These are phyloP conservation scores for Sardinella longiceps DNA, from an alignment of 2,797 vertebrate species.

Conservation along the genomic window DNA sequence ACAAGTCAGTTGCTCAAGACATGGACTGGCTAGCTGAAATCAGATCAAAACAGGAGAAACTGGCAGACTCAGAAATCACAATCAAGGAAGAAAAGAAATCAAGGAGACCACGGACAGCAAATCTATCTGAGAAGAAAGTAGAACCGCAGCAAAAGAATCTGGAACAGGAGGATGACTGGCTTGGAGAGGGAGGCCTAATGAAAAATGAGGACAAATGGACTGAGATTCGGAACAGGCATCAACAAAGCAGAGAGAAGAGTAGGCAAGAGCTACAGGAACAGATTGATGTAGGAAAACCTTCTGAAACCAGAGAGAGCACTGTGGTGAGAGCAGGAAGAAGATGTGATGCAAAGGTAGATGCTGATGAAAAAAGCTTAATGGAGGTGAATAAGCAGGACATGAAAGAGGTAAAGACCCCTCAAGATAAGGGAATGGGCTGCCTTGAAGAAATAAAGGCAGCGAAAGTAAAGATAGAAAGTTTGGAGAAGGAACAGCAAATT, in stretches of 20 bases:
- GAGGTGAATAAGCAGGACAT: too few relatives aligned
- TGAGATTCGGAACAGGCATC: too few relatives aligned
- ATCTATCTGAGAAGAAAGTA: background rate
- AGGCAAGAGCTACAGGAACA: background rate
- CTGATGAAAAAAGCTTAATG: too few relatives aligned
- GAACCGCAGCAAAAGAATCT: background rate
- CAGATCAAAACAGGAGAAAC: too few relatives aligned
- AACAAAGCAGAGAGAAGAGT: background rate
- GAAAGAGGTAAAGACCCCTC: too few relatives aligned
- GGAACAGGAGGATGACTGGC: background rate
- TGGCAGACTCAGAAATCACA: too few relatives aligned
- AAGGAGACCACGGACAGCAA: background rate
- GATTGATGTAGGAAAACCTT: background rate
- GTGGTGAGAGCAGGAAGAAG: too few relatives aligned
- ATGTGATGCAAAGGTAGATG: too few relatives aligned
- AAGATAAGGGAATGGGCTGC: background rate
- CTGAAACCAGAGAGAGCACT: background rate
- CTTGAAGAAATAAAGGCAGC: background rate
- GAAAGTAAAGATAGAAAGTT: background rate
- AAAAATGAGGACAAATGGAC: too few relatives aligned
- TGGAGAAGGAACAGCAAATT: background rate
- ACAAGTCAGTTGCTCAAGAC: background rate
- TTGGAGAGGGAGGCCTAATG: background rate
- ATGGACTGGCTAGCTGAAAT: background rate
- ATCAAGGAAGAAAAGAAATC: background rate